phyloP scores from a whole-genome alignment of 2,113 vertebrate genomes.

The Nothocercus julius region DNA sequence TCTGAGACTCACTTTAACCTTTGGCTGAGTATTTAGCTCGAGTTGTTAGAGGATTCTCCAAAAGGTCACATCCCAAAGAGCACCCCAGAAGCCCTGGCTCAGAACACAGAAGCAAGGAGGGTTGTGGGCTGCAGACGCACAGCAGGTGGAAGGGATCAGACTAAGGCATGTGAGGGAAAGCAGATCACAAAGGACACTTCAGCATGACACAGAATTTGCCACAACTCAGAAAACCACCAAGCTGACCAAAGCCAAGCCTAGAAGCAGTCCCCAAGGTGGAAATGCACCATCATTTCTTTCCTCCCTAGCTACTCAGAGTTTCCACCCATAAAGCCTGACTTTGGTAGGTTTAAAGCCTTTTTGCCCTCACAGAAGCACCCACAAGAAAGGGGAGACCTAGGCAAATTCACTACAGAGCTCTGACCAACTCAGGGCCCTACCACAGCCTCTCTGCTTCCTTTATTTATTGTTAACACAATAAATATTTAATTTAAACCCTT shows the following conservation, averaged over 20 bases:
- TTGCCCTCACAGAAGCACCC: accelerated
- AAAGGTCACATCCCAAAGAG: accelerated
- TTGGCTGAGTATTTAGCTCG: background rate
- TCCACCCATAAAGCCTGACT: background rate
- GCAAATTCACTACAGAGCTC: background rate
- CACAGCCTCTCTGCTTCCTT: accelerated
- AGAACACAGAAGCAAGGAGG: accelerated
- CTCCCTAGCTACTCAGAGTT: accelerated
- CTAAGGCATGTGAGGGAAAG: accelerated
- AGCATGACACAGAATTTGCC: accelerated
- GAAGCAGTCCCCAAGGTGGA: background rate
- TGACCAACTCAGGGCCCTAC: accelerated
- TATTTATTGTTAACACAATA: accelerated
- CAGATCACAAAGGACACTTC: background rate
- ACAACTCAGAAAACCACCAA: background rate
- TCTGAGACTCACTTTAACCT: background rate
- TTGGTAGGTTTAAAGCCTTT: background rate
- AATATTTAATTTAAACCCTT: background rate
- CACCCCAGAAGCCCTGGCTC: background rate
- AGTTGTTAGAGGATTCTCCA: accelerated
- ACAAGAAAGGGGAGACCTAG: accelerated
- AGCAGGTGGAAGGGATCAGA: no score
- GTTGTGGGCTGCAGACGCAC: background rate
- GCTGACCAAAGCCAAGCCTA: background rate
- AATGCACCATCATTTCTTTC: accelerated